A percentile compares a stretch with the other conserved stretches of the same genome.
These are phyloP conservation scores for Cossypha niveicapilla DNA, from an alignment of 2,797 vertebrate species.

Conservation along the genomic window DNA sequence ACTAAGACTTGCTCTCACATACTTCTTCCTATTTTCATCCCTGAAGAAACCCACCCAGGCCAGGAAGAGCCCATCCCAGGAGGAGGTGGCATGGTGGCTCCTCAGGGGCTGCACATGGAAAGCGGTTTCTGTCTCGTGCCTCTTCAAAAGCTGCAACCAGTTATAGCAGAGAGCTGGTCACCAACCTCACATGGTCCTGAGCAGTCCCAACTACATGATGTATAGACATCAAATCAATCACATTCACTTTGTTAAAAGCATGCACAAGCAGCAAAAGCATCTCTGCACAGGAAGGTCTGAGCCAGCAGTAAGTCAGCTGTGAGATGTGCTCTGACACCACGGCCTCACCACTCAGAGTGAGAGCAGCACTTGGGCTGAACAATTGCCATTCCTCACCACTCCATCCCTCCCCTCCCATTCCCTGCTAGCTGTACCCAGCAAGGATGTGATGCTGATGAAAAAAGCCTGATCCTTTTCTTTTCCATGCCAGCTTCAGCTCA, in stretches of 20 bases:
- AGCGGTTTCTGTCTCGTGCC: fast-evolving
- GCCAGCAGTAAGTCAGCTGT: no score
- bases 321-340: neutral
- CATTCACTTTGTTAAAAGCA: no score
- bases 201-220: neutral
- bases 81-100: neutral
- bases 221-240: neutral
- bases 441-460: neutral
- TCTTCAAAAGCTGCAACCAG: neutral
- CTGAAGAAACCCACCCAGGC: neutral
- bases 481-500: fast-evolving
- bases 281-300: no score
- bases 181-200: fast-evolving
- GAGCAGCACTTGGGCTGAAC: fast-evolving
- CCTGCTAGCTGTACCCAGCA: fast-evolving
- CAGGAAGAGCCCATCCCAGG: neutral
- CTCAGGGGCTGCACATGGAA: fast-evolving
- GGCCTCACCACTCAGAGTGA: fast-evolving
- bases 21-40: neutral
- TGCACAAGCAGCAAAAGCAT: no score
- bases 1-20: neutral
- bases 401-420: neutral
- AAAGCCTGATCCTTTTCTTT: neutral
- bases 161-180: neutral
- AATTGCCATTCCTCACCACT: neutral